A percentile compares a stretch with the other conserved stretches of the same genome.
These are phyloP conservation scores for Yoshiicerus persimilis DNA, from an alignment of 1,140 invertebrate species.

Conservation along the genomic window DNA sequence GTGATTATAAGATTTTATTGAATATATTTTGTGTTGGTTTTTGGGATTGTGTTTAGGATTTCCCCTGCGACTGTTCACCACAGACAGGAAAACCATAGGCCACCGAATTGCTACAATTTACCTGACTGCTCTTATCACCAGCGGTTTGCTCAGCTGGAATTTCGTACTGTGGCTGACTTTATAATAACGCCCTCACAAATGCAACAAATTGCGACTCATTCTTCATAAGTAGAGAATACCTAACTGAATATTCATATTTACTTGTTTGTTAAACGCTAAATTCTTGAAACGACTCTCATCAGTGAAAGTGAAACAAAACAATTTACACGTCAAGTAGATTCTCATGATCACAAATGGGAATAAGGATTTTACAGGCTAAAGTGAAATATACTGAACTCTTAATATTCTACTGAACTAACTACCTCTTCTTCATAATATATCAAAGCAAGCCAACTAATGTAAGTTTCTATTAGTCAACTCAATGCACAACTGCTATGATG, in stretches of 20 bases:
- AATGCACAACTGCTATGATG: too few relatives aligned
- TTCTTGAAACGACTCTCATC: neutral
- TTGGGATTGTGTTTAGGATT: constrained; percentile 26
- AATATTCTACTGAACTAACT: neutral
- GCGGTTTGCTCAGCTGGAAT: constrained; percentile 29
- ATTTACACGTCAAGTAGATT: neutral
- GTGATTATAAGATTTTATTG: neutral
- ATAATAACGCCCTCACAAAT: constrained; percentile 18
- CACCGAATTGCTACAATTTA: constrained; percentile 25
- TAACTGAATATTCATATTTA: neutral
- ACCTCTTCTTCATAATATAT: neutral
- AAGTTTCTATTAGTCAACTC: neutral
- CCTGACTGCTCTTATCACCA: constrained; percentile 38
- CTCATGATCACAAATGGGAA: neutral
- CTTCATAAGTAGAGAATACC: neutral
- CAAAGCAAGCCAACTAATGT: neutral
- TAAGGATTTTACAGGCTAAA: neutral
- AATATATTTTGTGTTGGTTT: neutral
- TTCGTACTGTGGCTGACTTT: constrained; percentile 27
- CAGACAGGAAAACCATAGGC: constrained; percentile 2
- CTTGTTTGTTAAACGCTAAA: neutral
- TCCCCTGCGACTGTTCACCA: constrained; percentile 24
- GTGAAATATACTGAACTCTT: neutral
- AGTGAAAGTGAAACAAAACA: neutral
- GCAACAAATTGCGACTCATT: neutral